Evolutionary conservation across 37 sponge, comb jelly and placozoan species (phyloP).

Genomic region (Tethya wilhelma): DNA sequence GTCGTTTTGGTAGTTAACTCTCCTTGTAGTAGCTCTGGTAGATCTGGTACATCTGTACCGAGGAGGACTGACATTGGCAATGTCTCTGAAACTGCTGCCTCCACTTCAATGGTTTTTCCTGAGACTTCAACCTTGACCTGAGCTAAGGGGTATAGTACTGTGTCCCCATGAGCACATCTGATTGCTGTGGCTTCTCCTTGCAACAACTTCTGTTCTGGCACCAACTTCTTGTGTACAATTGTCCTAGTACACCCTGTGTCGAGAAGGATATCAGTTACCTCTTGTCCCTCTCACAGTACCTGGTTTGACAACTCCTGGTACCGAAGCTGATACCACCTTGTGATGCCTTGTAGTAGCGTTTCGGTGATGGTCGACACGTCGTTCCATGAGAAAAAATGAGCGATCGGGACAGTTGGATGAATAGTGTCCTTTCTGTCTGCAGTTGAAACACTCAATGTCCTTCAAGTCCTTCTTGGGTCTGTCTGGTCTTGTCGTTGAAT

Average conservation of each 20-base stretch:
- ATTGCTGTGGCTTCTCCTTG: conserved; percentile 39
- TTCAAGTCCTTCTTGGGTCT: neutral
- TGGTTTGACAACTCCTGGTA: neutral
- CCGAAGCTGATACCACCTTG: neutral
- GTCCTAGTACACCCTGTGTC: conserved; percentile 44
- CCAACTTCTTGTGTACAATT: conserved; percentile 36
- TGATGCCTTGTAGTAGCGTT: neutral
- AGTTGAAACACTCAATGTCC: conserved; percentile 14
- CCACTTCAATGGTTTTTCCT: neutral
- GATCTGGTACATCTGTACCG: conserved; percentile 44
- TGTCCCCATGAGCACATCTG: conserved; percentile 56
- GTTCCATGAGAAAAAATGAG: neutral
- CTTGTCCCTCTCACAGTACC: conserved; percentile 1
- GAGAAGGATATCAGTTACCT: conserved; percentile 7
- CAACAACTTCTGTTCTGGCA: conserved; percentile 22
- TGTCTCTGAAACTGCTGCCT: conserved; percentile 37
- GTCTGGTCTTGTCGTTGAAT: neutral
- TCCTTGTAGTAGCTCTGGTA: neutral
- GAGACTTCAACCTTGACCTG: conserved; percentile 7
- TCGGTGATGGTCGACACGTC: neutral
- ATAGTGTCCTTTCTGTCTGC: conserved; percentile 32
- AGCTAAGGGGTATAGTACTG: conserved; percentile 39
- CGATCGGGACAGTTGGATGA: conserved; percentile 7
- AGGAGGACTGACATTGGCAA: conserved; percentile 45
- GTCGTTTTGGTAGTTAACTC: too few species aligned